Evolutionary conservation across 2,888 invertebrate species (phyloP).

Genomic region (Rotaria sp.): DNA sequence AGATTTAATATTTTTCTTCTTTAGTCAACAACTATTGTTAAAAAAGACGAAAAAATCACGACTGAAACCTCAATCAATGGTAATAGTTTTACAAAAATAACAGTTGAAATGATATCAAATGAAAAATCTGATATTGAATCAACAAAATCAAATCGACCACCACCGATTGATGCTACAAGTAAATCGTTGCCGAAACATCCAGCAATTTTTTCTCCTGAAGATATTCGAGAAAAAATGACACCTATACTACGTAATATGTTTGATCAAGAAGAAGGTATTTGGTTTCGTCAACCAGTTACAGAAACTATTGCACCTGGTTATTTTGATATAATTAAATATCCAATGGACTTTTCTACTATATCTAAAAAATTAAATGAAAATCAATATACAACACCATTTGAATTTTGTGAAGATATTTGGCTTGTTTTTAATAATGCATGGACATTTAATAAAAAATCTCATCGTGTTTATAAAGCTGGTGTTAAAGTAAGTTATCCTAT

Average conservation of each 20-base stretch:
- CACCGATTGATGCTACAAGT: neutral
- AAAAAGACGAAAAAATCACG: neutral
- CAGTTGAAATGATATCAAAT: neutral
- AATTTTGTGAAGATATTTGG: slow-evolving; percentile 98
- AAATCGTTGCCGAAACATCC: slow-evolving; percentile 14
- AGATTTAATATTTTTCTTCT: neutral
- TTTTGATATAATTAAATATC: slow-evolving; percentile 87
- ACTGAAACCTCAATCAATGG: neutral
- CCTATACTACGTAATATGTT: neutral
- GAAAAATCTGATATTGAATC: neutral
- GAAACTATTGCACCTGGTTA: slow-evolving; percentile 80
- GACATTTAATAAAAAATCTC: slow-evolving; percentile 96
- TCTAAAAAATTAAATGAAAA: slow-evolving; percentile 83
- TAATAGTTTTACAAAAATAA: neutral
- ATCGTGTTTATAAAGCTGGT: slow-evolving; percentile 91
- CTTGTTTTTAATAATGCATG: slow-evolving; percentile 99
- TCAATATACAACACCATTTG: slow-evolving; percentile 93
- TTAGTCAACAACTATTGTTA: neutral
- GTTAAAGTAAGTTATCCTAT: slow-evolving; percentile 63
- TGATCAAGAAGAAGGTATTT: slow-evolving; percentile 71
- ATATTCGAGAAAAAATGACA: neutral
- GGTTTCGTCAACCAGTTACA: slow-evolving; percentile 84
- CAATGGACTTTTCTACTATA: slow-evolving; percentile 93
- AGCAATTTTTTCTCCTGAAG: neutral
- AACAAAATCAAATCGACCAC: neutral